Evolutionary conservation across 2,113 vertebrate species (phyloP), one percentile per base, ranked within the genome.

Genomic region (Poeciliopsis turrubarensis): DNA sequence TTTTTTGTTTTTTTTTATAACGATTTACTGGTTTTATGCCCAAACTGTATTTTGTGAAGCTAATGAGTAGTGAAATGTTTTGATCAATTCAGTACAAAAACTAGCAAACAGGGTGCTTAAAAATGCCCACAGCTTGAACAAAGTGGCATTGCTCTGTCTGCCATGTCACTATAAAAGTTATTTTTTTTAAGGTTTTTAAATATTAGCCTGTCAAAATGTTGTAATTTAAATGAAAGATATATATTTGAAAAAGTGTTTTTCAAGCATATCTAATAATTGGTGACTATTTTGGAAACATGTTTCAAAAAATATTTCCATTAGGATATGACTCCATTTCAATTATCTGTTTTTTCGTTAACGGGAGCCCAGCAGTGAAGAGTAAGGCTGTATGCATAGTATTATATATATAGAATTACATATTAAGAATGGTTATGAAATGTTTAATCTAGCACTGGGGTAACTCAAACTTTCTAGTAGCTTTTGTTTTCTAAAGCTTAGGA

Each of bases 41-140:
- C 78, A 87, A 76, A 85, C 54, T 37, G 5, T 65, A 71, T 68
- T 85, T 87, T 83, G 73, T 57, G 63, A 79, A 73, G 82, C 60
- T 79, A 75, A 83, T 87, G 70, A 80, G 78, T 68, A 81, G 30
- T 79, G 65, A 66, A 78, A 73, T 8, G 15, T 73, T 76, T 71
- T 63, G 73, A 82, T 65, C 64, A 77, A 25, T 9, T 57, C 51
- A 25, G 19, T n/a, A 57, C 51, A n/a, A 57, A 57, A 57, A n/a
- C 51, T 57, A n/a, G n/a, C 25, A 57, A 57, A 25, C 17, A 57
- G 51, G 51, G 6, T 57, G 22, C 51, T 37, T 11, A 37, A 37
- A 5, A 54, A n/a, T 10, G 1, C n/a, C n/a, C 22, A 57, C 5
- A 57, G 25, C 51, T 47, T 57, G 51, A 54, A 25, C 2, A 54